These are phyloP conservation scores for Eulacestoma nigropectus DNA, from an alignment of 2,113 vertebrate species.

Conservation along the genomic window DNA sequence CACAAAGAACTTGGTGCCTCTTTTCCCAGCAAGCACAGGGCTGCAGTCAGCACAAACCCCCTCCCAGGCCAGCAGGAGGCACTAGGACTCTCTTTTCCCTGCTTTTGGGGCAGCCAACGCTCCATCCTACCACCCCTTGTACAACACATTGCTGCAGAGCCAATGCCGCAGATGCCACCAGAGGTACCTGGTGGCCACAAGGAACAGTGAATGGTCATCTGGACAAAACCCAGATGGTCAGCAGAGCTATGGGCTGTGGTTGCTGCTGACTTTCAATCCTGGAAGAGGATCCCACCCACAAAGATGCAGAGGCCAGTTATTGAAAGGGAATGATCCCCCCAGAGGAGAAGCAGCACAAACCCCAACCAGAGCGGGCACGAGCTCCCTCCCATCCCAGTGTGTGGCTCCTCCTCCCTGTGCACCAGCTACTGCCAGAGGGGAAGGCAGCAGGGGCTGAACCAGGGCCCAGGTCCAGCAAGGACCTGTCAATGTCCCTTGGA, in stretches of 20 bases:
- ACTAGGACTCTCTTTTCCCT: neutral
- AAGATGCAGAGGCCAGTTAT: fast-evolving
- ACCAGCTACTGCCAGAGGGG: neutral
- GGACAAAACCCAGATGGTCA: neutral
- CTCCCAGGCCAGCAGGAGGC: neutral
- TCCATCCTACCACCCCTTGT: neutral
- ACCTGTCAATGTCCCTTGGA: neutral
- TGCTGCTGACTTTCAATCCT: neutral
- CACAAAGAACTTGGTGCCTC: neutral
- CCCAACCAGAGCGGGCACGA: fast-evolving
- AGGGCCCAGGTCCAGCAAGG: neutral
- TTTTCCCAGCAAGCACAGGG: neutral
- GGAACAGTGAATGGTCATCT: neutral
- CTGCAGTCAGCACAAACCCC: neutral
- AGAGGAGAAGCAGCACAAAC: neutral
- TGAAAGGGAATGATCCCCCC: neutral
- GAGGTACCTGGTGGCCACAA: neutral
- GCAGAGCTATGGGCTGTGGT: neutral
- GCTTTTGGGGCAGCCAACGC: neutral
- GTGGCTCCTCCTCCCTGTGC: neutral
- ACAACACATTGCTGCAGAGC: neutral
- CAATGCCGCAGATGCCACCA: neutral
- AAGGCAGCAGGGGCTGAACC: neutral
- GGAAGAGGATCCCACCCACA: neutral
- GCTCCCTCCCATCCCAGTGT: fast-evolving